Evolutionary conservation across 2,888 invertebrate genomes (phyloP), one percentile per base, ranked within the genome.

Genomic region (Caenorhabditis sp.): DNA sequence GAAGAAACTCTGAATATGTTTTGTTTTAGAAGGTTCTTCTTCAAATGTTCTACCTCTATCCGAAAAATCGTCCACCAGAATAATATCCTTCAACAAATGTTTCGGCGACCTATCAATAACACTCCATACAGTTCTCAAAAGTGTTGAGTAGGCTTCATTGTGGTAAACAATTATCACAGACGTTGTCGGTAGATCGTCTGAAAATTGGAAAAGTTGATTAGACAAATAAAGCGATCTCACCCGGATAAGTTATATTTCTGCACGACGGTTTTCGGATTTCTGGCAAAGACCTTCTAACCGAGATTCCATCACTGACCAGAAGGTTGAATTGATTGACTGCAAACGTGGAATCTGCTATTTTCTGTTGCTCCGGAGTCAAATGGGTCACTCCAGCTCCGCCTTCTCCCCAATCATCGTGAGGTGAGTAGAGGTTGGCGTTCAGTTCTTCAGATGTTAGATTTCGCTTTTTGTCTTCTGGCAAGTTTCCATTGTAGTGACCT

Each of bases 61-160:
- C 93, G 98, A 98, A 86, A 96, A 96, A 94, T 99, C 98, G 93
- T 99, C 99, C 5, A 99, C 98, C 51, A 99, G 94, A 87, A 99
- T 96, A 90, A 99, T 96, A 94, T 99, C 98, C 92, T 95, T 95
- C 70, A 99, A 94, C 73, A 86, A 61, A 7, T 68, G 28, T 10
- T 49, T 28, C 12, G 87, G 87, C 7, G 87, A 87, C 69, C 98
- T 94, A 93, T 96, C 96, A 90, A 99, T 97, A 38, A 96, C 97
- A 92, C 97, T 97, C 95, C 97, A 96, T 47, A 98, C 96, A 0
- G 98, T 98, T 73, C 99, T 94, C 90, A 98, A 94, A 14, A 99
- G 94, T 0, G 98, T 98, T 3, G 98, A 97, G 97, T 97, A 98
- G 0, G 98, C 98, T 93, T 99, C 99, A 93, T 99, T 99, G 93